Base-by-base conservation (phyloP, 2,888 invertebrate species). In the Tachina grossa region DNA sequence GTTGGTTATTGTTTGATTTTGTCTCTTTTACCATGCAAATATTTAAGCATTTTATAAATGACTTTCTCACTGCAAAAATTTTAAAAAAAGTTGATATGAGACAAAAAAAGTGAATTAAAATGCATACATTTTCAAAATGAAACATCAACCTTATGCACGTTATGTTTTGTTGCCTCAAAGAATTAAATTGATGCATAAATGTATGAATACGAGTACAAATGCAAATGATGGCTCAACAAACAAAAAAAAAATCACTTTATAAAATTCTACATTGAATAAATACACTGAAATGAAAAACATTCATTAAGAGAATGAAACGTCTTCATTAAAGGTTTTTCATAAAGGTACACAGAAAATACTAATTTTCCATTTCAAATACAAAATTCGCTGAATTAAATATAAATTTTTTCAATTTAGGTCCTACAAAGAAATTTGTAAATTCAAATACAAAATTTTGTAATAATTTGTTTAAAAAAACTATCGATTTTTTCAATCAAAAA, bases 151-250 rank as follows among this genome's bases (percentile, higher is more conserved):
- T 41, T 16, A 80, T 76, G 22, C 65, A 84, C 19, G 53, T 61
- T 77, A n/a, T 45, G 43, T 53, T 83, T 47, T 81, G 59, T 49
- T 74, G 84, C 61, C 74, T 77, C 72, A 71, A 74, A 80, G 71
- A 68, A 69, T 74, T 77, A 81, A 19, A 66, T 76, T 59, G 9
- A 72, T 80, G 76, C 69, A 69, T 69, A 61, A 59, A 77, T 72
- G 66, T 51, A 80, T 76, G 66, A 72, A 71, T 47, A 66, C 41
- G 59, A 80, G 68, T 53, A 53, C 75, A 82, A 47, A 82, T 81
- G 68, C 39, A 81, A 68, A 81, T 81, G 41, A 61, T 69, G 45
- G 51, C 19, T 55, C 22, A 61, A 63, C 43, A 43, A 55, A 9
- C 13, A 53, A 45, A 66, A 39, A 45, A n/a, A 19, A 10, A 4